Evolutionary conservation across 1,140 invertebrate species (phyloP).

Genomic region (Fopius arisanus): DNA sequence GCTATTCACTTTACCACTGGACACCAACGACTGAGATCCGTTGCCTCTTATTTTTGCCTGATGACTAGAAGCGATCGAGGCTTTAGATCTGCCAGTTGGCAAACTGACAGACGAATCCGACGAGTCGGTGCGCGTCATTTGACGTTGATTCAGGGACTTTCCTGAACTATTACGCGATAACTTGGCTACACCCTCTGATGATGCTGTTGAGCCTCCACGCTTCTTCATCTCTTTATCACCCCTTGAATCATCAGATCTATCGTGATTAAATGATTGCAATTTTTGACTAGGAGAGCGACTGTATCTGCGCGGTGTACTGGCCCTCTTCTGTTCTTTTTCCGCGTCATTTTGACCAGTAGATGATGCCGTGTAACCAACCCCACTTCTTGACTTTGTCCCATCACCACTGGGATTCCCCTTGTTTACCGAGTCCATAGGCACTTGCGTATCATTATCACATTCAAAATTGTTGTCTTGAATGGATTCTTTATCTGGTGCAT

Average conservation of each 20-base stretch:
- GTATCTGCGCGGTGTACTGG: neutral
- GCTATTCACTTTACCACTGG: slow-evolving; percentile 42
- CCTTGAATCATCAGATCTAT: neutral
- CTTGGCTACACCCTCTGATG: slow-evolving; percentile 19
- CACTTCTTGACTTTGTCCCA: too few species aligned
- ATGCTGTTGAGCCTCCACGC: slow-evolving; percentile 23
- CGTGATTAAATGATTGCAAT: neutral
- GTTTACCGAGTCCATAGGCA: too few species aligned
- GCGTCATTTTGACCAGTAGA: neutral
- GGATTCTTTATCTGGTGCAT: neutral
- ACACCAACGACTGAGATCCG: slow-evolving; percentile 22
- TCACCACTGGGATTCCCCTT: too few species aligned
- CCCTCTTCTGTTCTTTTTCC: neutral
- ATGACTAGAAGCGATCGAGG: slow-evolving; percentile 55
- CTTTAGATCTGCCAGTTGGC: slow-evolving; percentile 60
- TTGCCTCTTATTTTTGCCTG: slow-evolving; percentile 58
- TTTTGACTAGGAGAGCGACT: neutral
- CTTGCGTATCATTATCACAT: too few species aligned
- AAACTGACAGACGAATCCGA: slow-evolving; percentile 54
- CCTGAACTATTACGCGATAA: slow-evolving; percentile 39
- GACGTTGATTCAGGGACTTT: slow-evolving; percentile 46
- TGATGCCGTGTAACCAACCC: too few species aligned
- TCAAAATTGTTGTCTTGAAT: neutral
- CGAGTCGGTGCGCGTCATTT: slow-evolving; percentile 49
- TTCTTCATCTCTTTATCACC: slow-evolving; percentile 7